Conservation (phyloP, 2,797 vertebrate genomes). For the Gymnocypris eckloni region DNA sequence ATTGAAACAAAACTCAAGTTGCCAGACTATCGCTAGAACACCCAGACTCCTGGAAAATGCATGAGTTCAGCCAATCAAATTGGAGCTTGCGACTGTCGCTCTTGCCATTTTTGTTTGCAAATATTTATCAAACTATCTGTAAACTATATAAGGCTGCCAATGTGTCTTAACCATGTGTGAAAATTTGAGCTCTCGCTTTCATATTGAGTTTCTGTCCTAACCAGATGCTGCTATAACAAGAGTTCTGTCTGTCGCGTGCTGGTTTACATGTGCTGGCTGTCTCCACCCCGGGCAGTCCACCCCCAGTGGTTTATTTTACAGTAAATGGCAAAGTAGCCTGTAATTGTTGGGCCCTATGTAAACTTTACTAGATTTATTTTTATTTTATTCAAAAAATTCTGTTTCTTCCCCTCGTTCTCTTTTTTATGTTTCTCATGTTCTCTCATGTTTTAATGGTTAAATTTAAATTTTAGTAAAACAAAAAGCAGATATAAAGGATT, state of each 20-base stretch:
- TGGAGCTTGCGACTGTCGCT: background rate
- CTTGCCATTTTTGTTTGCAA: background rate
- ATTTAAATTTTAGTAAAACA: background rate
- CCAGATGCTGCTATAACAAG: background rate
- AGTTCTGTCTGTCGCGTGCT: background rate
- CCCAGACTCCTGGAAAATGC: background rate
- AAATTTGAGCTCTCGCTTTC: background rate
- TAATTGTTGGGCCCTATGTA: background rate
- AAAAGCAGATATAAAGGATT: background rate
- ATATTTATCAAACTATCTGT: background rate
- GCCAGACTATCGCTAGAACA: background rate
- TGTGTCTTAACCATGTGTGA: background rate
- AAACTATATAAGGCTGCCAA: background rate
- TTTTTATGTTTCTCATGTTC: background rate
- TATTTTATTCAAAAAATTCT: no score
- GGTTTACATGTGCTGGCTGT: background rate
- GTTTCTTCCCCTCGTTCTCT: no score
- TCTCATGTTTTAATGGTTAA: no score
- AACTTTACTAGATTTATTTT: background rate
- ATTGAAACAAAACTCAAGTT: background rate
- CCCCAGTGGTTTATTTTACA: no score
- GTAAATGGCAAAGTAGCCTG: background rate
- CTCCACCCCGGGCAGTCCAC: background rate
- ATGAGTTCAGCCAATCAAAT: background rate
- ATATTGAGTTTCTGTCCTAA: slow-evolving; percentile 17